A percentile compares a stretch with the other conserved stretches of the same genome.
Conservation (phyloP, 30 jellyfish, hydroid and myxozoan genomes). For the Hydractinia echinata region DNA sequence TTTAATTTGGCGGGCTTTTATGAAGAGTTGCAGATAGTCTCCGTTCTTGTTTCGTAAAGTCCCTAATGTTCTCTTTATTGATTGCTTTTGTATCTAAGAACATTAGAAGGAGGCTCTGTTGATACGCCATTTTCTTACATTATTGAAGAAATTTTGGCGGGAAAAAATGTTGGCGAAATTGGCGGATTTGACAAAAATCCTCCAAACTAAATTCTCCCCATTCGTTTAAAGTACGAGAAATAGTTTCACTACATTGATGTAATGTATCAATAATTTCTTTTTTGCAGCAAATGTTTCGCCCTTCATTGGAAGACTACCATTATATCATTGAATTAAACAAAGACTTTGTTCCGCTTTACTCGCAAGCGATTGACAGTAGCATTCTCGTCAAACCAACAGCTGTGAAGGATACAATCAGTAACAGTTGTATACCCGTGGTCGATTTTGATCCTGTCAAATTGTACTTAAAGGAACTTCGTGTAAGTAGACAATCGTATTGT, state of each 20-base stretch:
- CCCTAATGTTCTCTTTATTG: no score
- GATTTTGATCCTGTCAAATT: constrained; percentile 57
- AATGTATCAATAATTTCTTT: background rate
- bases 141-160: no score
- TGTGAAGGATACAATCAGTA: constrained; percentile 7
- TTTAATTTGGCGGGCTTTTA: no score
- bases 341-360: constrained; percentile 54
- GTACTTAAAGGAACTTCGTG: constrained; percentile 46
- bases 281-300: constrained; percentile 75
- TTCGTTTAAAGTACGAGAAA: background rate
- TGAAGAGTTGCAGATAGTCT: no score
- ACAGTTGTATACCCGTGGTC: constrained; percentile 58
- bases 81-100: no score
- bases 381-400: constrained; percentile 39
- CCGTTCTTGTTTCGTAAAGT: no score
- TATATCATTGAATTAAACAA: constrained; percentile 59
- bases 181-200: no score
- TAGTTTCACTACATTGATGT: background rate
- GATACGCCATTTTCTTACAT: no score
- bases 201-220: no score
- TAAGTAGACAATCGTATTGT: constrained; percentile 6
- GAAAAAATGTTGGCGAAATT: no score
- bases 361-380: constrained; percentile 57
- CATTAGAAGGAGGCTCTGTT: no score
- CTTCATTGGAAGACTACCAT: constrained; percentile 66